Conservation (phyloP, 2,797 vertebrate species). For the Coregonus sp. region DNA sequence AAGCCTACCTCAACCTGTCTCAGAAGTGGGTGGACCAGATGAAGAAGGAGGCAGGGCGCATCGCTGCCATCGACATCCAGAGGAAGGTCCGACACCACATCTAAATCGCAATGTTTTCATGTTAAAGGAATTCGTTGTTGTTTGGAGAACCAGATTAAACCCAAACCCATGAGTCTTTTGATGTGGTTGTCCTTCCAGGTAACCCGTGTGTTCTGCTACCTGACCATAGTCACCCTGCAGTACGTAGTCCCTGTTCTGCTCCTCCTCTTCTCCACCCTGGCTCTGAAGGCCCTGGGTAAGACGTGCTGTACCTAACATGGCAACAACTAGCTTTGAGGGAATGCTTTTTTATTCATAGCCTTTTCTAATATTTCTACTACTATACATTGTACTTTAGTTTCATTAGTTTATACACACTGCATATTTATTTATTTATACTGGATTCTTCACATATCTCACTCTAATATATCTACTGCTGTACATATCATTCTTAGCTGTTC, state of each 20-base stretch:
- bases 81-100: conserved; percentile 75
- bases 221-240: conserved; percentile 90
- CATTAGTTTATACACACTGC: too few species aligned
- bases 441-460: too few species aligned
- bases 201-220: conserved; percentile 90
- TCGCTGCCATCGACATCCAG: conserved; percentile 89
- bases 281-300: conserved; percentile 89
- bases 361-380: too few species aligned
- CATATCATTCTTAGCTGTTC: too few species aligned
- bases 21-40: conserved; percentile 90
- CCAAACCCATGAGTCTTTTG: not conserved
- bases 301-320: not conserved
- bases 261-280: conserved; percentile 84
- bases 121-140: too few species aligned
- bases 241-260: conserved; percentile 89
- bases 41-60: conserved; percentile 88
- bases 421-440: too few species aligned
- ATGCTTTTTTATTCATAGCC: too few species aligned
- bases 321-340: too few species aligned
- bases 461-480: too few species aligned
- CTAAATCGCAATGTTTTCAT: not conserved
- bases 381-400: too few species aligned
- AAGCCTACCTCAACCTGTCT: conserved; percentile 92
- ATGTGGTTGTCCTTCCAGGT: conserved; percentile 72
- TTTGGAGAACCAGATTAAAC: too few species aligned